Evolutionary conservation across 2,797 vertebrate species (phyloP), one percentile per base, ranked within the genome.

Genomic region (Sparidentex hasta): DNA sequence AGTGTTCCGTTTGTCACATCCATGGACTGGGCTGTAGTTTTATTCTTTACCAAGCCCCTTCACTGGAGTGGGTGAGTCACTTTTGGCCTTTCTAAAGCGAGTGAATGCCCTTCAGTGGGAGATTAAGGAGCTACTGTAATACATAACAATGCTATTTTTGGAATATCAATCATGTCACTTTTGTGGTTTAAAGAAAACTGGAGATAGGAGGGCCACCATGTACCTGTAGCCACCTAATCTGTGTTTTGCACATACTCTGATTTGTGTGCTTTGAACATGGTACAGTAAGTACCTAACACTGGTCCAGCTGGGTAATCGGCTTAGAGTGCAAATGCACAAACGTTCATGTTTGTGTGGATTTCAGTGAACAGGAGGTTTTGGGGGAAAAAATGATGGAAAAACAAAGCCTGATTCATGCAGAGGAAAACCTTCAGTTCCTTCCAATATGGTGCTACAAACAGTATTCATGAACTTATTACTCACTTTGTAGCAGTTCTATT

Each of bases 41-140:
- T 12, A 63, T 9, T 7, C 5, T 66, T 43, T 14, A 66, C 23
- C 38, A 9, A 78, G 14, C 58, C 23, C 44, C 64, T 87, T 50
- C 9, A 59, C 0, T 71, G 23, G 38, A 82, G 69, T 47, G 55
- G 64, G 17, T 55, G 65, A 87, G 52, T 80, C 73, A 81, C 72
- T 69, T 67, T 59, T 72, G 67, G 78, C 70, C 59, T 75, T 58
- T 76, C 18, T 50, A 57, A 63, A 72, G 71, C 56, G 73, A 77
- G 48, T 46, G 46, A 72, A 74, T 47, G 33, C 46, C 56, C 38
- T 48, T 64, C 48, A 29, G 11, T 2, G 78, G 71, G 83, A 83
- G 83, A 85, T 80, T 57, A 76, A 25, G 63, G 55, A 55, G 52
- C 58, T 27, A 13, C 64, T 57, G 64, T 52, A 13, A 55, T 18